Evolutionary conservation across 2,797 vertebrate species (phyloP).

Genomic region (Hydrophis major): DNA sequence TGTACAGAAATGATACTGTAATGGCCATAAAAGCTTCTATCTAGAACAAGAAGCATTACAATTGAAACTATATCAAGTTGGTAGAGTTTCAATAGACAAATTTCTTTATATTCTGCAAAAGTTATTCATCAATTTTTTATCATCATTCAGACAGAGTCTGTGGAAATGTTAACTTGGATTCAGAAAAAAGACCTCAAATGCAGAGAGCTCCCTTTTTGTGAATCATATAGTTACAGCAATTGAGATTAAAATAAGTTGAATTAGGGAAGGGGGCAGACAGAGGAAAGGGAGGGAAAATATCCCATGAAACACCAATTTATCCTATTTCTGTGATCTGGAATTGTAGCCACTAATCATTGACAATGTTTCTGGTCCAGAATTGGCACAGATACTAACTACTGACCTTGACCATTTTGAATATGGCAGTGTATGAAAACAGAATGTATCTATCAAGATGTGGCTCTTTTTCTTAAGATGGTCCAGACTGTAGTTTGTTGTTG

Average conservation of each 20-base stretch:
- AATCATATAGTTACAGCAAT: constrained; percentile 29
- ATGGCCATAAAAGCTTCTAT: constrained; percentile 30
- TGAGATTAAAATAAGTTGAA: constrained; percentile 7
- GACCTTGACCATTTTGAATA: not conserved
- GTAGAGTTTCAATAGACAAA: constrained; percentile 16
- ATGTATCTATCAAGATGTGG: not conserved
- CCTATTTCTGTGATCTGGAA: not conserved
- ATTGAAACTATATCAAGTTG: constrained; percentile 10
- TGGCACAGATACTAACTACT: not conserved
- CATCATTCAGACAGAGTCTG: constrained; percentile 19
- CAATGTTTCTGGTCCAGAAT: not conserved
- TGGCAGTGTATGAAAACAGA: not conserved
- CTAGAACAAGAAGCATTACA: constrained; percentile 2
- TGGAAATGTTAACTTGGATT: constrained; percentile 43
- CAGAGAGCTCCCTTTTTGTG: constrained; percentile 7
- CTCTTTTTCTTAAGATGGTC: not conserved
- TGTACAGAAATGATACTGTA: not conserved
- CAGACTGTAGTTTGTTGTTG: not conserved
- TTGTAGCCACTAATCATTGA: not conserved
- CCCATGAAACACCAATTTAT: not conserved
- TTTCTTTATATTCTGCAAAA: constrained; percentile 21
- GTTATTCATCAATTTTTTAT: constrained; percentile 38
- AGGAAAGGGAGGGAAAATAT: not conserved
- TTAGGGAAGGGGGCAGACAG: constrained; percentile 22
- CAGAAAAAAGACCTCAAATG: constrained; percentile 21